Percentiles rank a stretch among this genome's conserved stretches.
Evolutionary conservation across 2,888 invertebrate species (phyloP).

Genomic region (Plusia festucae): DNA sequence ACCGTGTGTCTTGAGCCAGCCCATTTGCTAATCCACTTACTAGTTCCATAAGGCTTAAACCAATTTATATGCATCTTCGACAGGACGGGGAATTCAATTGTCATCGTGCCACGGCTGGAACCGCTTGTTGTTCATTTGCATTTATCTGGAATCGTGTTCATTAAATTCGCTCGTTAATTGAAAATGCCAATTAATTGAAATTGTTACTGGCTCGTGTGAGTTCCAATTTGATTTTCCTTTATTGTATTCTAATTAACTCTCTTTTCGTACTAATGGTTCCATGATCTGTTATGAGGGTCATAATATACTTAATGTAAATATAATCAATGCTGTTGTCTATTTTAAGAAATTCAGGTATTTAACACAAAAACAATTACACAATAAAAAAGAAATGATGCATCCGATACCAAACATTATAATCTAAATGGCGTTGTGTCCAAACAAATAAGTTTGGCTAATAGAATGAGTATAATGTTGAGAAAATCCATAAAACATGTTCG

Average conservation of each 20-base stretch:
- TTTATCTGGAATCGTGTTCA: not conserved
- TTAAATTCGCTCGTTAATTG: not conserved
- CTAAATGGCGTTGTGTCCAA: too few relatives aligned
- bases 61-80: conserved; percentile 38
- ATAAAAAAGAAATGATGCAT: too few relatives aligned
- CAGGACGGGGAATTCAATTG: conserved; percentile 10
- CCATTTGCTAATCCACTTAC: conserved; percentile 42
- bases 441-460: too few relatives aligned
- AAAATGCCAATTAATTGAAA: conserved; percentile 5
- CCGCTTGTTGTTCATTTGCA: not conserved
- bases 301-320: not conserved
- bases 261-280: not conserved
- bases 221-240: not conserved
- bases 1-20: conserved; percentile 31
- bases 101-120: not conserved
- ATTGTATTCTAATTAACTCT: not conserved
- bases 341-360: too few relatives aligned
- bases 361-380: too few relatives aligned
- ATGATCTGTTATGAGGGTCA: not conserved
- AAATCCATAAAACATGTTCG: not conserved
- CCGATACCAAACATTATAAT: too few relatives aligned
- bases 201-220: not conserved
- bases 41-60: conserved; percentile 28
- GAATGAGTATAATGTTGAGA: not conserved
- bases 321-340: too few relatives aligned